phyloP scores from a whole-genome alignment of 1,140 invertebrate species.

The Lepidotrigona ventralis region DNA sequence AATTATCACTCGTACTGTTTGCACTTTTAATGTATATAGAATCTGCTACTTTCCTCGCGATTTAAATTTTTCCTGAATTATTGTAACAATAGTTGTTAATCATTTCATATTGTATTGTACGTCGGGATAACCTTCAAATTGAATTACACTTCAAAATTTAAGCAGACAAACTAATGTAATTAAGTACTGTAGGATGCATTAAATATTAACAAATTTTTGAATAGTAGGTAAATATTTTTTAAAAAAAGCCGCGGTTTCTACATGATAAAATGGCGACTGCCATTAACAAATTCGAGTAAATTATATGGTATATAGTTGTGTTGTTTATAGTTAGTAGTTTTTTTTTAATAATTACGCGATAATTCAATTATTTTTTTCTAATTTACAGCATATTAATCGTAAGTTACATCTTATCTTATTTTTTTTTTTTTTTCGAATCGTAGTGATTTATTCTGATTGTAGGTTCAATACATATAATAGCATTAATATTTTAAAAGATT shows the following conservation, averaged over 20 bases:
- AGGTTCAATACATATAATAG: neutral
- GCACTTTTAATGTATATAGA: neutral
- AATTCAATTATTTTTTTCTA: neutral
- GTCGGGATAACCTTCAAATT: neutral
- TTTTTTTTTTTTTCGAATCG: neutral
- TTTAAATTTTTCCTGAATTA: neutral
- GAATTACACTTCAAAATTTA: neutral
- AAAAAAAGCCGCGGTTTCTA: neutral
- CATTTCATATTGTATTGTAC: neutral
- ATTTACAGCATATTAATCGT: neutral
- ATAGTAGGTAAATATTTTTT: neutral
- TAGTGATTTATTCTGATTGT: neutral
- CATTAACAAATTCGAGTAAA: constrained; percentile 13
- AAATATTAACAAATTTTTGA: constrained; percentile 2
- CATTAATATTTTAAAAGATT: neutral
- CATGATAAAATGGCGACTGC: constrained; percentile 2
- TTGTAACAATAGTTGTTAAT: neutral
- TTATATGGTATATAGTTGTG: neutral
- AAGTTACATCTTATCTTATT: neutral
- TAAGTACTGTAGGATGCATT: neutral
- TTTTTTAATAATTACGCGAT: neutral
- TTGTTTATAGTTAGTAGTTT: neutral
- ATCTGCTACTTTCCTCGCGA: neutral
- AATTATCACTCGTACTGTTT: neutral
- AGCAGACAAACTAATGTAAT: neutral